Conservation (phyloP, 2,888 invertebrate species). For the Caradrina kadenii region DNA sequence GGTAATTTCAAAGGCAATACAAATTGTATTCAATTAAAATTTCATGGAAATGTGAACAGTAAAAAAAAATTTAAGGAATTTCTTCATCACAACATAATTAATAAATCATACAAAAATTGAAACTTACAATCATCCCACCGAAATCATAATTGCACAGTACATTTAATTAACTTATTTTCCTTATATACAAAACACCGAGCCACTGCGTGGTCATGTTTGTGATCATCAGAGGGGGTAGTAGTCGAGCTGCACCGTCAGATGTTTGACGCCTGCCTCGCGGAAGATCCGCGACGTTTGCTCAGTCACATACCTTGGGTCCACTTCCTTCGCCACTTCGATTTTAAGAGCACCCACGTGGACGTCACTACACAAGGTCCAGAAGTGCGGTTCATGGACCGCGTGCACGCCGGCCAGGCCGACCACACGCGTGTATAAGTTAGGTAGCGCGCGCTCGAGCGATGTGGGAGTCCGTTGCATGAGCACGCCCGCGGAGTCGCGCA, state of each 20-base stretch:
- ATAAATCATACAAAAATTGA: conserved; percentile 60
- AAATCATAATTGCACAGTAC: conserved; percentile 68
- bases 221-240: conserved; percentile 92
- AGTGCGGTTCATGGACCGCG: conserved; percentile 99
- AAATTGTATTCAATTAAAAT: conserved; percentile 32
- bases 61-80: conserved; percentile 41
- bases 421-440: conserved; percentile 97
- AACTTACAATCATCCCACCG: conserved; percentile 55
- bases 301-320: conserved; percentile 97
- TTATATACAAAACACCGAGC: conserved; percentile 66
- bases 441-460: conserved; percentile 94
- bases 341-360: conserved; percentile 98
- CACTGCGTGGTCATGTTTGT: conserved; percentile 65
- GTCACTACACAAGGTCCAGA: conserved; percentile 99
- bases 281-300: conserved; percentile 98
- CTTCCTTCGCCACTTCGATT: conserved; percentile 97
- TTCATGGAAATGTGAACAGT: conserved; percentile 49
- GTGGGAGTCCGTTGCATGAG: conserved; percentile 98
- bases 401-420: conserved; percentile 98
- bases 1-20: conserved; percentile 56
- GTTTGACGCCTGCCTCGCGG: conserved; percentile 96
- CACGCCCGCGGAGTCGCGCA: conserved; percentile 96
- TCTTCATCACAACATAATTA: conserved; percentile 52
- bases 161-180: conserved; percentile 65
- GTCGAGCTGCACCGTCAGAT: conserved; percentile 98